Base-by-base conservation (phyloP, 2,113 vertebrate species). In the Scolopax mira region DNA sequence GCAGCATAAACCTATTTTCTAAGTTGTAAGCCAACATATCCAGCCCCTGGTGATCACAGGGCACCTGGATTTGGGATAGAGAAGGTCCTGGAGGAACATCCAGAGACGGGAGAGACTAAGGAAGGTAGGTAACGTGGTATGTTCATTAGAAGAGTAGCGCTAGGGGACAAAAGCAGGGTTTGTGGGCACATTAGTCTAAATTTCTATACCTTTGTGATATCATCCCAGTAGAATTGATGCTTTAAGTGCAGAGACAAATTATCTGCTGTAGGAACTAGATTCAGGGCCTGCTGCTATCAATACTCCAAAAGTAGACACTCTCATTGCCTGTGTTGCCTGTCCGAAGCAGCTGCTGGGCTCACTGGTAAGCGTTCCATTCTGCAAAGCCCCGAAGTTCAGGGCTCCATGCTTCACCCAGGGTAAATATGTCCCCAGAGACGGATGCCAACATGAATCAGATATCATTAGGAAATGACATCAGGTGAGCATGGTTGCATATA, bases 371-470 rank as follows among this genome's bases (percentile, higher is more conserved):
- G 7, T 23, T 73, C 65, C 31, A 10, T 46, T 64, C 28, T 37
- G 28, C 69, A 48, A 39, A 74, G 39, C 70, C 17, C 39, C n/a
- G 15, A n/a, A 62, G 37, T 14, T 33, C 55, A 42, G 41, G 27
- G 16, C 30, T 67, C 18, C 18, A 21, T 1, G 1, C 41, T 61
- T 51, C 30, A 27, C 37, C 8, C 27, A 42, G 33, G 19, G 24
- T 13, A 67, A 55, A 44, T 25, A n/a, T n/a, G 17, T 69, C 49
- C 54, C 48, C 37, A 41, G 42, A 57, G 60, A 30, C 30, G 9
- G 27, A 54, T 42, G 37, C 37, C 4, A 2, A 27, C 3, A 2
- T 0, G 0, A 51, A 85, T 62, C 23, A 77, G 37, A 2, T 24
- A 42, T 28, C 42, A 13, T 42, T 10, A 62, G 41, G 84, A 90